Conservation (phyloP, 1,140 invertebrate species). For the Ruditapes philippinarum region DNA sequence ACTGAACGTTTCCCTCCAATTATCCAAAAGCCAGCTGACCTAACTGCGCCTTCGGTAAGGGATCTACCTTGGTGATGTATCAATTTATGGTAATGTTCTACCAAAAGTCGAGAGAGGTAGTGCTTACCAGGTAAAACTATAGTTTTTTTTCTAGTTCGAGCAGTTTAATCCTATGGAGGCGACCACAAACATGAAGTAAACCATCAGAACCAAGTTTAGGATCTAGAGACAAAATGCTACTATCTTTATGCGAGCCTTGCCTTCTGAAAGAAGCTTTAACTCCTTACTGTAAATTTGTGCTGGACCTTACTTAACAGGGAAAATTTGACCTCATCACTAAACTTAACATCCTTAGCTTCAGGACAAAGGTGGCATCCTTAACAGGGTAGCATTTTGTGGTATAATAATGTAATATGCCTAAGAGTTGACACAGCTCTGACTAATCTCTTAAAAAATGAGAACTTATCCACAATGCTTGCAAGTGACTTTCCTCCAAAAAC, state of each 20-base stretch:
- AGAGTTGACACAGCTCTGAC: neutral
- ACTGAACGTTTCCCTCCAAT: constrained; percentile 3
- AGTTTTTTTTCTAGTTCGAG: constrained; percentile 40
- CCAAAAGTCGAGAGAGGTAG: constrained; percentile 56
- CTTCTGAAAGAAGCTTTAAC: neutral
- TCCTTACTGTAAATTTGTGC: neutral
- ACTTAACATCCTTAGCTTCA: neutral
- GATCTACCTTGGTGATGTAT: constrained; percentile 61
- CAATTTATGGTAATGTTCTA: constrained; percentile 59
- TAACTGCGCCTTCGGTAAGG: constrained; percentile 49
- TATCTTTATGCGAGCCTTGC: neutral
- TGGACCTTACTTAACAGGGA: neutral
- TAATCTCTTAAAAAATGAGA: neutral
- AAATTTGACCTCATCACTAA: neutral
- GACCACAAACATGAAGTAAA: constrained; percentile 66
- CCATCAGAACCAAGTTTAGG: constrained; percentile 64
- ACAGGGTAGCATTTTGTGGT: neutral
- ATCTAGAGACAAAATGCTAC: constrained; percentile 46
- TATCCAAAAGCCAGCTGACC: neutral
- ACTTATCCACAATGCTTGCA: neutral
- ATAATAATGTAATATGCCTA: neutral
- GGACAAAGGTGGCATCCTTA: neutral
- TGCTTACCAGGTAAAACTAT: constrained; percentile 55
- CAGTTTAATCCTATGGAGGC: constrained; percentile 7
- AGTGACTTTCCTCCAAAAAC: neutral